Evolutionary conservation across 2,113 vertebrate species (phyloP).

Genomic region (Acanthisitta chloris): DNA sequence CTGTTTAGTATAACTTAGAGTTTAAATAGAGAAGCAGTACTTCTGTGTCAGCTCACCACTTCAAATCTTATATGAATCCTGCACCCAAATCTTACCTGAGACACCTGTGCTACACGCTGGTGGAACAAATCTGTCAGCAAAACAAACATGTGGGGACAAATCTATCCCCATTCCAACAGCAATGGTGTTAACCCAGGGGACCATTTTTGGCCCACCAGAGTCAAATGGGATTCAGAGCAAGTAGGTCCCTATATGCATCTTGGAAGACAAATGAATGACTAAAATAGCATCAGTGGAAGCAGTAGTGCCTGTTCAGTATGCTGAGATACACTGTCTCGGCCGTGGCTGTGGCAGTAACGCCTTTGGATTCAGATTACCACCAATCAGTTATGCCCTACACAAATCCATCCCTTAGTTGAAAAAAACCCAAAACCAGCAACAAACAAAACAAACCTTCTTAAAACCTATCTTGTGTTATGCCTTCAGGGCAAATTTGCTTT

Average conservation of each 20-base stretch:
- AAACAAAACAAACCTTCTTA: background rate
- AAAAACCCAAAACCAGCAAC: background rate
- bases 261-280: constrained; percentile 21
- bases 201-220: background rate
- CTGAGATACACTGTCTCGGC: background rate
- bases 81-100: constrained; percentile 56
- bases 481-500: constrained; percentile 72
- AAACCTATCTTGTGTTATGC: constrained; percentile 54
- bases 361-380: constrained; percentile 23
- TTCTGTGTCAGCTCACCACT: background rate
- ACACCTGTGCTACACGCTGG: constrained; percentile 27
- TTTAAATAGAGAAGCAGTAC: background rate
- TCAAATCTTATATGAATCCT: constrained; percentile 52
- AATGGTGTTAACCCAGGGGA: background rate
- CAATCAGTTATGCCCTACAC: constrained; percentile 13
- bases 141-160: constrained; percentile 28
- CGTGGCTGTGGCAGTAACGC: background rate
- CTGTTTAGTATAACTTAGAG: background rate
- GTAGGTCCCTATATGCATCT: background rate
- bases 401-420: background rate
- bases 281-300: background rate
- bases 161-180: constrained; percentile 39
- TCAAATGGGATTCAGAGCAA: constrained; percentile 32
- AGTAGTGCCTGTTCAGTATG: background rate
- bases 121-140: constrained; percentile 61